Percentiles rank a stretch among this genome's conserved stretches.
These are phyloP conservation scores for Malurus splendens DNA, from an alignment of 2,797 vertebrate species.

Conservation along the genomic window DNA sequence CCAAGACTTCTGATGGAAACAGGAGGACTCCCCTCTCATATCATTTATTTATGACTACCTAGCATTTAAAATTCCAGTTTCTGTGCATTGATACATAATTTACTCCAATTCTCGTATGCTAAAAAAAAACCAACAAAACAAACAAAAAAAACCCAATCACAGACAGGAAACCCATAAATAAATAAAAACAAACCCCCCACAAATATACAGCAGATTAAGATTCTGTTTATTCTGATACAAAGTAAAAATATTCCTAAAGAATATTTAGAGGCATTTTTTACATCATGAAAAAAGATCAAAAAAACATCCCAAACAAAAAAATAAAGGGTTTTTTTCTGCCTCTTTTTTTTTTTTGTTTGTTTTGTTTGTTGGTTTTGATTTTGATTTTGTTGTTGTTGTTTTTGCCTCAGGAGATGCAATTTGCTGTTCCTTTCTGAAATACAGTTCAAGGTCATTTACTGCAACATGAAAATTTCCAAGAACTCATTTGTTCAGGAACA, in stretches of 20 bases:
- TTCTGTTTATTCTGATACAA: background rate
- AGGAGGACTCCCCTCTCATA: background rate
- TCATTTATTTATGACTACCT: background rate
- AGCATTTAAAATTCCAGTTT: background rate
- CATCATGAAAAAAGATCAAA: background rate
- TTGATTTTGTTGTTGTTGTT: no score
- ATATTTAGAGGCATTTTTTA: background rate
- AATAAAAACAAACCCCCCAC: accelerated
- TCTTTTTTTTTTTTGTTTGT: background rate
- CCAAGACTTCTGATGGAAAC: background rate
- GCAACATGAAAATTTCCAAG: constrained; percentile 4
- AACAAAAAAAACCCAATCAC: background rate
- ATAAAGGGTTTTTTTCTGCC: background rate
- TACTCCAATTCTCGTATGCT: background rate
- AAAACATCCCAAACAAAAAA: background rate
- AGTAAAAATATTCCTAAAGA: background rate
- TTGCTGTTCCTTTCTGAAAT: background rate
- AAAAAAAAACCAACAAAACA: background rate
- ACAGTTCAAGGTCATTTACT: background rate
- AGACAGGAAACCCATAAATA: background rate
- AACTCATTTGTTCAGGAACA: constrained; percentile 3
- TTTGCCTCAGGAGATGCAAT: background rate
- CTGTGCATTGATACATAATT: background rate
- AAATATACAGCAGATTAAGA: background rate
- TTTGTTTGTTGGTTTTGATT: no score